Evolutionary conservation across 2,888 invertebrate genomes (phyloP), one percentile per base, ranked within the genome.

Genomic region (Gandaritis pyraliata): DNA sequence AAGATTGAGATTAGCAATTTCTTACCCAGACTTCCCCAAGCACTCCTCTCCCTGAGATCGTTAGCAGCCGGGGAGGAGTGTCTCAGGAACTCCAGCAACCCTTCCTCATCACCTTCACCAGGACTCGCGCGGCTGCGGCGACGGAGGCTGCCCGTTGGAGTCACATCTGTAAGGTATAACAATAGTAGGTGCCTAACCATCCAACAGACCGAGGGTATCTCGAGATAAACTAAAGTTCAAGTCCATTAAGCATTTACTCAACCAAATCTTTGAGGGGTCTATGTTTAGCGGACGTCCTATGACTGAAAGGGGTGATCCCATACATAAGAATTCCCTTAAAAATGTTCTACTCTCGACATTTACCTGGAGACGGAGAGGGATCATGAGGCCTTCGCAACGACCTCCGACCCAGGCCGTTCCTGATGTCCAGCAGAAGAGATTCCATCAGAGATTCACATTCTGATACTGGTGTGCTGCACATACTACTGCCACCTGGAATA

Each of bases 111-210:
- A 4, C 66, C 69, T 1, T 74, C 82, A 0, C 95, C 95, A 0
- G 97, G 94, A 15, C 97, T 95, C 33, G 97, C 94, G 78, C 97
- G 96, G 72, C 97, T 93, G 47, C 97, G 93, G 38, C 97, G 93
- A 16, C 97, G 93, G 41, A 98, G 88, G 69, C 97, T 97, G 36
- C 98, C 98, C 69, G 96, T 97, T 12, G 98, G 98, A 4, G 98
- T 98, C 43, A 97, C 95, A 80, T 98, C 97, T 93, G 86, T 60
- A 64, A 29, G 46, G 29, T 8, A 33, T 33, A 33, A 33, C 33
- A 10, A 7, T 6, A 29, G 4, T 29, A 2, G 6, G 23, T 39
- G n/a, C n/a, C n/a, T n/a, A n/a, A n/a, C n/a, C n/a, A n/a, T n/a
- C n/a, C n/a, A n/a, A n/a, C n/a, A n/a, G n/a, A n/a, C n/a, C n/a